Percentiles rank a stretch among this genome's conserved stretches.
Evolutionary conservation across 1,140 invertebrate species (phyloP).

Genomic region (Calycopis cecrops): DNA sequence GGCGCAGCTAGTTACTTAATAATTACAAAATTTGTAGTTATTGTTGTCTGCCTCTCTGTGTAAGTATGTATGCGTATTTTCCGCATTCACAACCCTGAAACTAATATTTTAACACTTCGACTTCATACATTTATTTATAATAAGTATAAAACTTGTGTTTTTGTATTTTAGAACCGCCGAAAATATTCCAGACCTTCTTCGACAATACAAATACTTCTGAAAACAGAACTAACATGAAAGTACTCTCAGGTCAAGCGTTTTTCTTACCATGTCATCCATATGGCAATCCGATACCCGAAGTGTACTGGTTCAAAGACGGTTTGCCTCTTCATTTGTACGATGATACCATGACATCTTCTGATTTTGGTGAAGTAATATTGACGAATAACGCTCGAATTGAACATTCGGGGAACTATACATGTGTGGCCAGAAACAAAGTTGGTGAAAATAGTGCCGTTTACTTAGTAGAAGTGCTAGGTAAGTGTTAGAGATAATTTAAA

Average conservation of each 20-base stretch:
- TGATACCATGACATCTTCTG: conserved; percentile 46
- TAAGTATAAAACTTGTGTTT: too few relatives aligned
- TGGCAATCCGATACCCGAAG: conserved; percentile 54
- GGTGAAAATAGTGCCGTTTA: conserved; percentile 52
- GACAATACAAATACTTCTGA: conserved; percentile 32
- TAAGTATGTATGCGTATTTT: too few relatives aligned
- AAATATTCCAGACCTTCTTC: conserved; percentile 49
- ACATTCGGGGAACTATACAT: conserved; percentile 65
- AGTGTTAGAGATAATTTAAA: conserved; percentile 20
- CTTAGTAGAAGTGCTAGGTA: conserved; percentile 59
- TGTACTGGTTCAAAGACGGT: conserved; percentile 68
- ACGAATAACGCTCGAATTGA: conserved; percentile 35
- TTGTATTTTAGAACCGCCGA: conserved; percentile 50
- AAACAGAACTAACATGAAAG: conserved; percentile 39
- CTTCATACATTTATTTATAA: too few relatives aligned
- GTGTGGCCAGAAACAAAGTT: conserved; percentile 57
- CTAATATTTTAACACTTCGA: too few relatives aligned
- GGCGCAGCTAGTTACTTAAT: too few relatives aligned
- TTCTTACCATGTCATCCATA: conserved; percentile 59
- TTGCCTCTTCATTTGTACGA: conserved; percentile 50
- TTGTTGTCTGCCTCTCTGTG: too few relatives aligned
- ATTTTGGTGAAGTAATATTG: conserved; percentile 52
- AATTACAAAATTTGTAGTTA: too few relatives aligned
- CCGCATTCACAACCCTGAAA: too few relatives aligned
- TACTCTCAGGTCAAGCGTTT: conserved; percentile 53